Percentiles rank a stretch among this genome's conserved stretches.
Conservation (phyloP, 2,113 vertebrate genomes). For the Sylvicapra grimmia region DNA sequence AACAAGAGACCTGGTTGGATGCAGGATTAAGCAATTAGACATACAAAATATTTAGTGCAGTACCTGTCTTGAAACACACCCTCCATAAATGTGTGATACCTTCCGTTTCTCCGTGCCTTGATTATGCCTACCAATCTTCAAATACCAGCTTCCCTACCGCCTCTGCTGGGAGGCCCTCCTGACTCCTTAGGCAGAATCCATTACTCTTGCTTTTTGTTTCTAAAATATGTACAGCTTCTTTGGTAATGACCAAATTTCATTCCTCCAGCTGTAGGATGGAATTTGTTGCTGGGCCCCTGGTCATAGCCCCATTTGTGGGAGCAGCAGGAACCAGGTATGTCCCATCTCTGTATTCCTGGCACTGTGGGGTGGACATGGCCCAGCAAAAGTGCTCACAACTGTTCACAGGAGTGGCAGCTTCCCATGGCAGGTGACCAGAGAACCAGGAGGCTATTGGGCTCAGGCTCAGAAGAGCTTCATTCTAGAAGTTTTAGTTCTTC, state of each 20-base stretch:
- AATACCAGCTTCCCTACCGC: background rate
- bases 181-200: background rate
- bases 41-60: background rate
- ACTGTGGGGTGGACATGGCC: background rate
- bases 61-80: background rate
- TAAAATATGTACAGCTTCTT: rapidly evolving
- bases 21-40: background rate
- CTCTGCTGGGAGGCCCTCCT: background rate
- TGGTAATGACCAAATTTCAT: background rate
- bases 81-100: background rate
- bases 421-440: no score
- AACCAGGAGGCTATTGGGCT: background rate
- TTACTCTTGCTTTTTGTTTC: background rate
- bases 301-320: background rate
- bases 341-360: background rate
- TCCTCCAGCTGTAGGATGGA: background rate
- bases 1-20: background rate
- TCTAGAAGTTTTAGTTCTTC: background rate
- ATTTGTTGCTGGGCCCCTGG: background rate
- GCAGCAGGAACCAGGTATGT: no score
- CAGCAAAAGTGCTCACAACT: background rate
- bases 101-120: background rate
- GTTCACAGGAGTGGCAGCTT: background rate
- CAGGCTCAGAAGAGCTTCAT: background rate
- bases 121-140: background rate